These are phyloP conservation scores for Paedocypris micromegethes DNA, from an alignment of 2,797 vertebrate species.

Conservation along the genomic window DNA sequence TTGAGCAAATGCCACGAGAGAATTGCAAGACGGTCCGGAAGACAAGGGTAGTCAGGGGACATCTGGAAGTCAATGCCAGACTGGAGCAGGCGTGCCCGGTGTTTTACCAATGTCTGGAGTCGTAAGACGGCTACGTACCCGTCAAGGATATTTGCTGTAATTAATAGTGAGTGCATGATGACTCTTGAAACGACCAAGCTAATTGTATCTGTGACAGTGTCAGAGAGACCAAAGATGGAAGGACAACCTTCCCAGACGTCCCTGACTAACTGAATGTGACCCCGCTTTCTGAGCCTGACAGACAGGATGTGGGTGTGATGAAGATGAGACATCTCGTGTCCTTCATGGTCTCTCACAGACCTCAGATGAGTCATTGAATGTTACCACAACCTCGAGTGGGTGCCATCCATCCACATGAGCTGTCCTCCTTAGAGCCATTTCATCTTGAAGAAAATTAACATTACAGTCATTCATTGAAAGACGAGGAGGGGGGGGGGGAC, in stretches of 20 bases:
- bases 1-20: constrained; percentile 41
- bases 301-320: constrained; percentile 33
- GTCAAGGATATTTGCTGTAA: constrained; percentile 60
- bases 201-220: constrained; percentile 64
- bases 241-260: constrained; percentile 21
- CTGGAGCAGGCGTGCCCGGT: constrained; percentile 39
- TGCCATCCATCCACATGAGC: constrained; percentile 1
- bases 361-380: constrained; percentile 51
- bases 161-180: constrained; percentile 58
- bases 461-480: background rate
- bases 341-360: constrained; percentile 35
- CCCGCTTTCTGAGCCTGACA: constrained; percentile 1
- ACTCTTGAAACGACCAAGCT: constrained; percentile 56
- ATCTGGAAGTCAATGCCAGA: constrained; percentile 58
- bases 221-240: constrained; percentile 44
- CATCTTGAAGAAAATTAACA: background rate
- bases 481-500: constrained; percentile 5
- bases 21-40: constrained; percentile 22
- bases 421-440: background rate
- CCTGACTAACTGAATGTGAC: constrained; percentile 16
- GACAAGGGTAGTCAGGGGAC: constrained; percentile 39
- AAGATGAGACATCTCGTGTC: constrained; percentile 39
- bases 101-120: constrained; percentile 42
- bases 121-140: constrained; percentile 24
- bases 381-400: constrained; percentile 16